phyloP scores from a whole-genome alignment of 2,888 invertebrate genomes.

The Helleia helle region DNA sequence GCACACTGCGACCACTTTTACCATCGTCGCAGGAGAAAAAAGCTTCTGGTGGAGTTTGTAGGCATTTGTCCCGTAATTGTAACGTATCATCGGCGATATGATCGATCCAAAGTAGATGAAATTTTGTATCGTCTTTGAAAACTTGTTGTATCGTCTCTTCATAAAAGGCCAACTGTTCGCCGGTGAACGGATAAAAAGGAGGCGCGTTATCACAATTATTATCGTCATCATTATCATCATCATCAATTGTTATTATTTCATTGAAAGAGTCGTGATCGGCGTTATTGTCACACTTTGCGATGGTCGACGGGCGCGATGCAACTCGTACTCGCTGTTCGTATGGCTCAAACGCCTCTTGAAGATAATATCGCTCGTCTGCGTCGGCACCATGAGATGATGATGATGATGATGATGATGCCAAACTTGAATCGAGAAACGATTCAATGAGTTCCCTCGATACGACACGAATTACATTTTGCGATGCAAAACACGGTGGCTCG shows the following conservation, averaged over 20 bases:
- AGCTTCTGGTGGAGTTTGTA: neutral
- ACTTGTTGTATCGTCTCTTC: neutral
- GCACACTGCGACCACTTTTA: too few species aligned
- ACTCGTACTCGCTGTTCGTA: constrained; percentile 7
- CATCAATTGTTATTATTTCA: too few species aligned
- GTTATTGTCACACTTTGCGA: neutral
- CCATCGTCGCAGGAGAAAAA: neutral
- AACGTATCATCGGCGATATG: neutral
- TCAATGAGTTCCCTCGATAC: constrained; percentile 6
- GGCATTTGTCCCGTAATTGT: neutral
- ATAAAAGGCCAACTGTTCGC: constrained; percentile 4
- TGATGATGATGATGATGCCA: neutral
- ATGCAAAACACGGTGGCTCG: constrained; percentile 8
- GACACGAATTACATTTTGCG: neutral
- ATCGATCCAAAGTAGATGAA: neutral
- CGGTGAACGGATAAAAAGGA: constrained; percentile 2
- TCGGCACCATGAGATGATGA: neutral
- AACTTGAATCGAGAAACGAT: neutral
- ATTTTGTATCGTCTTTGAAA: neutral
- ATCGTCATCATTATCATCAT: too few species aligned
- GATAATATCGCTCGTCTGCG: neutral
- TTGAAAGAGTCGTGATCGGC: neutral
- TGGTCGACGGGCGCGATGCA: neutral
- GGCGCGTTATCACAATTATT: neutral
- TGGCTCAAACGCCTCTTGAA: constrained; percentile 4